Percentiles rank a stretch among this genome's conserved stretches.
These are phyloP conservation scores for Sepiola atlantica DNA, from an alignment of 2,888 invertebrate species.

Conservation along the genomic window DNA sequence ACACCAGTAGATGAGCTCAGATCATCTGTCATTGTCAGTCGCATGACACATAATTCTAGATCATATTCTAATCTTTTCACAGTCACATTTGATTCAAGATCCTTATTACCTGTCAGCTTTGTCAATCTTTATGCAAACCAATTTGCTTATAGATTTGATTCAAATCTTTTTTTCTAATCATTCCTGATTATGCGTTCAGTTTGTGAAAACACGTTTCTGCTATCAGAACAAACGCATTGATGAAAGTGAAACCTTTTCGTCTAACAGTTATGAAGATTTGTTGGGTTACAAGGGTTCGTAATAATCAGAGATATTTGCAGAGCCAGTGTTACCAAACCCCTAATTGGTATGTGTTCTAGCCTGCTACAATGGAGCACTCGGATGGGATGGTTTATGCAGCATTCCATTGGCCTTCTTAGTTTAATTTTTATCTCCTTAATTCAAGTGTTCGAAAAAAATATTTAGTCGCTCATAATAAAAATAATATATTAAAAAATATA, in stretches of 20 bases:
- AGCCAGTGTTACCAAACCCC: too few relatives aligned
- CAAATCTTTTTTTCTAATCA: not conserved
- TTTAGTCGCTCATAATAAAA: too few relatives aligned
- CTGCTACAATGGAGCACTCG: too few relatives aligned
- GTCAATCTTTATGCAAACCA: not conserved
- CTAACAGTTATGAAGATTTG: not conserved
- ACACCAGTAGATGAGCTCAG: not conserved
- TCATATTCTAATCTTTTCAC: not conserved
- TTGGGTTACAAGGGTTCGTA: too few relatives aligned
- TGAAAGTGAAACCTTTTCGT: not conserved
- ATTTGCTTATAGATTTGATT: not conserved
- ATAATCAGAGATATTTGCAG: not conserved
- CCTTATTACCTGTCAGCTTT: not conserved
- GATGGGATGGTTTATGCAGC: not conserved
- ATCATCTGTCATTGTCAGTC: not conserved
- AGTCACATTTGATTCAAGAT: not conserved
- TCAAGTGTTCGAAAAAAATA: too few relatives aligned
- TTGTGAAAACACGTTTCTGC: not conserved
- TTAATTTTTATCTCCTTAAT: too few relatives aligned
- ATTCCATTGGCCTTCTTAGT: not conserved
- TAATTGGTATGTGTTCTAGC: not conserved
- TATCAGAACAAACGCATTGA: not conserved
- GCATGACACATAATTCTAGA: not conserved
- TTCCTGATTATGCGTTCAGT: not conserved
- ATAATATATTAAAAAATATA: too few relatives aligned